phyloP scores from a whole-genome alignment of 1,140 invertebrate species.

The Ruditapes philippinarum region DNA sequence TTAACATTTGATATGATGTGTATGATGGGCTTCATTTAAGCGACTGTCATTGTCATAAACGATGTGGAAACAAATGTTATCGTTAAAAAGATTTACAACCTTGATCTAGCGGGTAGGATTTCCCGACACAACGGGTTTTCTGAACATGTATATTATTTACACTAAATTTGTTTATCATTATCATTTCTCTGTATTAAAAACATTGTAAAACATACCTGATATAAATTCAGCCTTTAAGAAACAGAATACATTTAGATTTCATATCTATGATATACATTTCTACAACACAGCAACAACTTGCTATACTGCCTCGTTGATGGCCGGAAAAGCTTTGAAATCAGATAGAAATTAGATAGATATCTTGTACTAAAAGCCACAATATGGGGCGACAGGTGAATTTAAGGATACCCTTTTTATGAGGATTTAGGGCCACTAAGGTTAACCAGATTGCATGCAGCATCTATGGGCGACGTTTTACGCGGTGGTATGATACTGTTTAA shows the following conservation, averaged over 20 bases:
- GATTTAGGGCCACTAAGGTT: neutral
- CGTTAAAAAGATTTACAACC: no score
- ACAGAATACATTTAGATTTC: neutral
- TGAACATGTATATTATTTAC: no score
- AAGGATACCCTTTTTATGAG: neutral
- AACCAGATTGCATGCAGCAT: neutral
- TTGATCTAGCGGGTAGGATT: no score
- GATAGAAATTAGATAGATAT: constrained; percentile 25
- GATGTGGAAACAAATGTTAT: no score
- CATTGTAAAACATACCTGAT: neutral
- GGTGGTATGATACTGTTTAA: no score
- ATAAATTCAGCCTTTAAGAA: neutral
- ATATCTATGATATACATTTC: neutral
- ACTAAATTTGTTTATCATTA: neutral
- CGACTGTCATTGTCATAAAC: no score
- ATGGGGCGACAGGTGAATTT: neutral
- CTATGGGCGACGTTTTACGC: neutral
- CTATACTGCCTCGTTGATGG: neutral
- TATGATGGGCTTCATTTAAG: no score
- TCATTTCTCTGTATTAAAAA: neutral
- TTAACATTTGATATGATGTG: no score
- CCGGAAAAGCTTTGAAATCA: constrained; percentile 8
- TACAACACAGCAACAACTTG: neutral
- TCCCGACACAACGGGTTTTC: no score
- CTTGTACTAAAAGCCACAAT: neutral